Percentiles rank a stretch among this genome's conserved stretches.
Evolutionary conservation across 2,888 invertebrate species (phyloP).

Genomic region (Furcula furcula): DNA sequence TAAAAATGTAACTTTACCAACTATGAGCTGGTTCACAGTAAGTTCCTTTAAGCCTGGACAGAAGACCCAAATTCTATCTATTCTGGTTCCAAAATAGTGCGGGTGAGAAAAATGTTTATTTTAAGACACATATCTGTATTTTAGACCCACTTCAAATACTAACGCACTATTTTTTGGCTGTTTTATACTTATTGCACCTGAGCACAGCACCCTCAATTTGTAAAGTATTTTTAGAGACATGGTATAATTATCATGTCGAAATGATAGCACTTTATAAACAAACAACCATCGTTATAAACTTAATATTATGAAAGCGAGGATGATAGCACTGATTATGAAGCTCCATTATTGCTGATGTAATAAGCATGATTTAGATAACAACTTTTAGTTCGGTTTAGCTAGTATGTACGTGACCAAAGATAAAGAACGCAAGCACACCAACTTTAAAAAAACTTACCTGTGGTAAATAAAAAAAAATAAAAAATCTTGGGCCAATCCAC

Average conservation of each 20-base stretch:
- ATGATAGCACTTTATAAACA: conserved; percentile 1
- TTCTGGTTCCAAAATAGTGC: no score
- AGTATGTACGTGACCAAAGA: background rate
- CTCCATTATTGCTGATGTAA: background rate
- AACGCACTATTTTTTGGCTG: no score
- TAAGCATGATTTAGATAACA: conserved; percentile 1
- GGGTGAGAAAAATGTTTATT: no score
- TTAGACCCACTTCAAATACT: no score
- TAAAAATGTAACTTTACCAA: no score
- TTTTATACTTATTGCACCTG: no score
- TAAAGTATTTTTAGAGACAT: no score
- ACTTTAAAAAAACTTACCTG: background rate
- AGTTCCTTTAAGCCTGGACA: no score
- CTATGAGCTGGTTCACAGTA: no score
- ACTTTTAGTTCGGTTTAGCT: background rate
- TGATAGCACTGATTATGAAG: background rate
- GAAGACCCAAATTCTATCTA: no score
- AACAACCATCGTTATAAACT: background rate
- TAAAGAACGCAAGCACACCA: background rate
- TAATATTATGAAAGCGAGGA: background rate
- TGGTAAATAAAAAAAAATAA: background rate
- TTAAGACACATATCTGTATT: no score
- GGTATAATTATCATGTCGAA: background rate
- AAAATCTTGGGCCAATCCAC: background rate
- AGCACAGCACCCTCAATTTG: no score